These are phyloP conservation scores for Pelmatolapia mariae DNA, from an alignment of 2,113 vertebrate genomes.

Conservation along the genomic window DNA sequence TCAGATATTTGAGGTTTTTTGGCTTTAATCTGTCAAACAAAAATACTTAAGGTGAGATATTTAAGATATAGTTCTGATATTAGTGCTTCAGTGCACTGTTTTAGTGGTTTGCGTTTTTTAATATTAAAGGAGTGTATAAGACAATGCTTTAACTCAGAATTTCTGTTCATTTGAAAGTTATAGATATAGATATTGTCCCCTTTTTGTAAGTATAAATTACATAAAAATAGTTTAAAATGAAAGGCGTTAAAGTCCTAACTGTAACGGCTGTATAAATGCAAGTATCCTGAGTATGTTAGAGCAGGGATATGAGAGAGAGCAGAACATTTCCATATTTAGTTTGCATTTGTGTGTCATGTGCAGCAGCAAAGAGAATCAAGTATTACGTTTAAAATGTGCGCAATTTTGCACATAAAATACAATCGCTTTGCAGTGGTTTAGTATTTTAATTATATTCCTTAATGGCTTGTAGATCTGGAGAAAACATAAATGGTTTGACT, in stretches of 20 bases:
- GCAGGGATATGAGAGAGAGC: not conserved
- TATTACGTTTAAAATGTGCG: accelerated
- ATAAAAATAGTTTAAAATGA: not conserved
- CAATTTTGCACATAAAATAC: not conserved
- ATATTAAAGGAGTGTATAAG: not conserved
- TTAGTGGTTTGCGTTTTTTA: accelerated
- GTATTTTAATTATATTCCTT: not conserved
- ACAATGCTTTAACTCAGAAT: not conserved
- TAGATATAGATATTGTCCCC: accelerated
- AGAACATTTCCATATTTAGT: not conserved
- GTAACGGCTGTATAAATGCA: not conserved
- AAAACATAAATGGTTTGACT: accelerated
- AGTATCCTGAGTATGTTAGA: not conserved
- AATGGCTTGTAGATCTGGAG: not conserved
- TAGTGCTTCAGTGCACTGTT: not conserved
- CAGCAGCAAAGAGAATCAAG: not conserved
- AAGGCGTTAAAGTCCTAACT: not conserved
- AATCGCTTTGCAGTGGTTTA: not conserved
- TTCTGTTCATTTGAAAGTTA: not conserved
- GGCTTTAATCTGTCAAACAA: not conserved
- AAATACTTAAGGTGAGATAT: accelerated
- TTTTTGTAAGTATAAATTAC: not conserved
- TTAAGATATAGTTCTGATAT: not conserved
- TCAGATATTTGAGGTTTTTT: not conserved
- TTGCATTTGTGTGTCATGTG: not conserved